phyloP scores from a whole-genome alignment of 2,888 invertebrate genomes.

The Philhelius pedissequus region DNA sequence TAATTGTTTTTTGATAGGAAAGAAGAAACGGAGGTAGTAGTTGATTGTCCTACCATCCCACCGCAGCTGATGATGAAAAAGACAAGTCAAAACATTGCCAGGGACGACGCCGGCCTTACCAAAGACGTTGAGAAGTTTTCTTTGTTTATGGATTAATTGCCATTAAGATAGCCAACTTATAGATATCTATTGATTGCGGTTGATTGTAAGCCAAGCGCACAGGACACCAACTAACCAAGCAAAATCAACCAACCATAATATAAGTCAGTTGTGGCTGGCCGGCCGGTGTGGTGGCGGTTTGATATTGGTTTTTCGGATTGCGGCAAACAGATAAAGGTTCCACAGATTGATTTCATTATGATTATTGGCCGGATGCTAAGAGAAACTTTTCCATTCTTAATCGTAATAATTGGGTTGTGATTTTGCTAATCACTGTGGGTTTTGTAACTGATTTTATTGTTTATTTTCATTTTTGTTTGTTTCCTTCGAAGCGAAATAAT shows the following conservation, averaged over 20 bases:
- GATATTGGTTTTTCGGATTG: not conserved
- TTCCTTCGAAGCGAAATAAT: not conserved
- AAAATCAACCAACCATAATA: not conserved
- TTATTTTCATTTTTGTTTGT: not conserved
- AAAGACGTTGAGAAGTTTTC: slow-evolving; percentile 46
- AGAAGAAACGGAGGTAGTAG: not conserved
- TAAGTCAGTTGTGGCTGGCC: not conserved
- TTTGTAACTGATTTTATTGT: slow-evolving; percentile 13
- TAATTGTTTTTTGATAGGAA: not conserved
- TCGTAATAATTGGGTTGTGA: slow-evolving; percentile 59
- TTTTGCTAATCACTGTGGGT: slow-evolving; percentile 41
- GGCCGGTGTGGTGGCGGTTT: not conserved
- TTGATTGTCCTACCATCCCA: not conserved
- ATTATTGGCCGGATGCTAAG: slow-evolving; percentile 58
- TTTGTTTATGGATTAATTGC: slow-evolving; percentile 60
- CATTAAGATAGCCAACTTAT: slow-evolving; percentile 60
- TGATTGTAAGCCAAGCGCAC: slow-evolving; percentile 45
- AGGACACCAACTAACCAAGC: not conserved
- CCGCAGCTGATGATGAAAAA: not conserved
- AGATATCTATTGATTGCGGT: slow-evolving; percentile 66
- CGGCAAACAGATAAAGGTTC: slow-evolving; percentile 41
- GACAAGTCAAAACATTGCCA: slow-evolving; percentile 38
- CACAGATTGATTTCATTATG: slow-evolving; percentile 60
- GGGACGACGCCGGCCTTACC: too few species aligned
- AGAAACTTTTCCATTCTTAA: slow-evolving; percentile 44